Evolutionary conservation across 2,888 invertebrate species (phyloP).

Genomic region (Prenolepis imparis): DNA sequence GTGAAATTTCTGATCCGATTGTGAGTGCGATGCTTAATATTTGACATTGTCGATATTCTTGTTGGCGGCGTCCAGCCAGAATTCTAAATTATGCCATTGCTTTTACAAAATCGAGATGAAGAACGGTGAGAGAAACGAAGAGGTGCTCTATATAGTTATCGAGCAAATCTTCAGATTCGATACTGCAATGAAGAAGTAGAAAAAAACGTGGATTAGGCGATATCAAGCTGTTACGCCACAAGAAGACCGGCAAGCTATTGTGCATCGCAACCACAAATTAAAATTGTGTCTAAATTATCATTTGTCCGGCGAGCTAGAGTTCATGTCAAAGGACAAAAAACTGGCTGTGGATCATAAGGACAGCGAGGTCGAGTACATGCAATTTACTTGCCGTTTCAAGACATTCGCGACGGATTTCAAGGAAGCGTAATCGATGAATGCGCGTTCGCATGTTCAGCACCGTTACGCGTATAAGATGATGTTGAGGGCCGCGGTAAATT

Average conservation of each 20-base stretch:
- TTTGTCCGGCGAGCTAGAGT: slow-evolving; percentile 89
- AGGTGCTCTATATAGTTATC: slow-evolving; percentile 93
- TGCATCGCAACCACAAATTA: slow-evolving; percentile 95
- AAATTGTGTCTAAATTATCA: slow-evolving; percentile 96
- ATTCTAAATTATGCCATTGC: slow-evolving; percentile 90
- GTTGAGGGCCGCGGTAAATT: slow-evolving; percentile 38
- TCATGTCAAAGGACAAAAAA: slow-evolving; percentile 93
- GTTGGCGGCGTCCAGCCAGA: too few species aligned
- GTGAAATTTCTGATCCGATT: too few species aligned
- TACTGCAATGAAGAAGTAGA: slow-evolving; percentile 92
- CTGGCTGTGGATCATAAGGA: slow-evolving; percentile 96
- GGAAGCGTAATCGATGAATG: slow-evolving; percentile 88
- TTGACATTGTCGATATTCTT: too few species aligned
- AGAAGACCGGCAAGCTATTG: slow-evolving; percentile 90
- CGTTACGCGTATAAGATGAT: slow-evolving; percentile 6
- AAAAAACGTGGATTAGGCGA: slow-evolving; percentile 96
- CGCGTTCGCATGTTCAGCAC: too few species aligned
- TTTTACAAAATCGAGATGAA: slow-evolving; percentile 95
- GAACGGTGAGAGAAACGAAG: slow-evolving; percentile 95
- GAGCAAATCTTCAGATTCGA: slow-evolving; percentile 94
- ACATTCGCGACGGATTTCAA: slow-evolving; percentile 92
- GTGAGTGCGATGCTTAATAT: too few species aligned
- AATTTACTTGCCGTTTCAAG: slow-evolving; percentile 94
- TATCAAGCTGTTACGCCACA: slow-evolving; percentile 93
- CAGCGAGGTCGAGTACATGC: slow-evolving; percentile 91